A percentile compares a stretch with the other conserved stretches of the same genome.
Conservation (phyloP, 1,140 invertebrate genomes). For the Aphidius ervi region DNA sequence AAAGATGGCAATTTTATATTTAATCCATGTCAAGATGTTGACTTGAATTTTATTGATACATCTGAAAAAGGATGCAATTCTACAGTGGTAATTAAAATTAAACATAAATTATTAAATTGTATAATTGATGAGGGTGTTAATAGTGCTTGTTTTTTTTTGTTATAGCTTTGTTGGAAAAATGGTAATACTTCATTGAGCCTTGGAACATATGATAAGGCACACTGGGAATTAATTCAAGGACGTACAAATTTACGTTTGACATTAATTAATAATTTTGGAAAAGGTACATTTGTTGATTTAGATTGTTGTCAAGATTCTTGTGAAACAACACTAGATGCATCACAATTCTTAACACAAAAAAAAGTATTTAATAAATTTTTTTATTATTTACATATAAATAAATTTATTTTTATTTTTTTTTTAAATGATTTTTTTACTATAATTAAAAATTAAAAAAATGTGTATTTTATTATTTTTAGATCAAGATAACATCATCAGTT, state of each 20-base stretch:
- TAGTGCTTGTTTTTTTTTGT: slow-evolving; percentile 6
- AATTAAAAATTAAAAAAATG: not conserved
- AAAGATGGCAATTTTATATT: slow-evolving; percentile 1
- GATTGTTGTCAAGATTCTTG: too few relatives aligned
- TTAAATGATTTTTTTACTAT: not conserved
- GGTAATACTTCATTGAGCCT: too few relatives aligned
- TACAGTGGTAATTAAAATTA: slow-evolving; percentile 24
- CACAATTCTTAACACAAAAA: too few relatives aligned
- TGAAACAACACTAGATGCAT: too few relatives aligned
- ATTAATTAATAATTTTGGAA: too few relatives aligned
- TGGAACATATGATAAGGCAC: too few relatives aligned
- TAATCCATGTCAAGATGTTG: slow-evolving; percentile 28
- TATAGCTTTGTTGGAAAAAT: too few relatives aligned
- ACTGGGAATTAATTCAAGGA: too few relatives aligned
- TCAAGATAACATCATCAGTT: slow-evolving; percentile 22
- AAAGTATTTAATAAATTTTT: not conserved
- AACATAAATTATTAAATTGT: slow-evolving; percentile 4
- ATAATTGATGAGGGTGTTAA: slow-evolving; percentile 22
- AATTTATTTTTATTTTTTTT: not conserved
- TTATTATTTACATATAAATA: not conserved
- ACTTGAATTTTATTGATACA: slow-evolving; percentile 11
- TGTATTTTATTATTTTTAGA: slow-evolving; percentile 5
- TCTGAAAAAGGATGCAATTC: slow-evolving; percentile 8
- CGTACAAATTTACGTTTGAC: too few relatives aligned
- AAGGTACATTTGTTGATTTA: too few relatives aligned